These are phyloP conservation scores for Sebastolobus altivelis DNA, from an alignment of 2,797 vertebrate species.

Conservation along the genomic window DNA sequence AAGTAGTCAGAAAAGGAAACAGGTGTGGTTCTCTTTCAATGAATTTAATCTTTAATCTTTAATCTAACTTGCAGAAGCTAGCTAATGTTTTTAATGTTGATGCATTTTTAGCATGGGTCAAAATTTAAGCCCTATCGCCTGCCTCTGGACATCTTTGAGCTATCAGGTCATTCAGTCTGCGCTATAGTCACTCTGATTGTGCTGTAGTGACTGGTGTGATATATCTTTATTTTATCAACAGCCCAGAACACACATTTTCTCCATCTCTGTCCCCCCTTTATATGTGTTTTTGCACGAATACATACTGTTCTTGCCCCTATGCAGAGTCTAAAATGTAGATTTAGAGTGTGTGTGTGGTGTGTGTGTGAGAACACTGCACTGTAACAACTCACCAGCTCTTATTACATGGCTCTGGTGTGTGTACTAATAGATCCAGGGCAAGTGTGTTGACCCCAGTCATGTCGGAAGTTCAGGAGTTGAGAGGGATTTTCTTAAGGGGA, in stretches of 20 bases:
- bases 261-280: neutral
- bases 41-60: no score
- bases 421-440: conserved; percentile 74
- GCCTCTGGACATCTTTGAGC: neutral
- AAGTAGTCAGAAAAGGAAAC: neutral
- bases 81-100: no score
- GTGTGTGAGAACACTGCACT: conserved; percentile 33
- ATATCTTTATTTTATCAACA: neutral
- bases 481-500: conserved; percentile 78
- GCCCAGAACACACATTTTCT: neutral
- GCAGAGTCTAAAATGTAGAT: conserved; percentile 2
- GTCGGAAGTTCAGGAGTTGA: conserved; percentile 90
- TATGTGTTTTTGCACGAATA: neutral
- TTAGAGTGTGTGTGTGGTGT: conserved; percentile 17
- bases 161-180: neutral
- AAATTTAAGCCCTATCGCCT: no score
- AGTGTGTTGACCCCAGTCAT: conserved; percentile 82
- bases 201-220: neutral
- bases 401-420: conserved; percentile 72
- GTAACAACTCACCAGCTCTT: conserved; percentile 60
- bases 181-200: neutral
- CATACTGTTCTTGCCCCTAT: neutral
- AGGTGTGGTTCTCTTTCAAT: no score
- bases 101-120: neutral
- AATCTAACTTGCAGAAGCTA: no score